phyloP scores from a whole-genome alignment of 2,888 invertebrate genomes.

The Xanthia icteritia region DNA sequence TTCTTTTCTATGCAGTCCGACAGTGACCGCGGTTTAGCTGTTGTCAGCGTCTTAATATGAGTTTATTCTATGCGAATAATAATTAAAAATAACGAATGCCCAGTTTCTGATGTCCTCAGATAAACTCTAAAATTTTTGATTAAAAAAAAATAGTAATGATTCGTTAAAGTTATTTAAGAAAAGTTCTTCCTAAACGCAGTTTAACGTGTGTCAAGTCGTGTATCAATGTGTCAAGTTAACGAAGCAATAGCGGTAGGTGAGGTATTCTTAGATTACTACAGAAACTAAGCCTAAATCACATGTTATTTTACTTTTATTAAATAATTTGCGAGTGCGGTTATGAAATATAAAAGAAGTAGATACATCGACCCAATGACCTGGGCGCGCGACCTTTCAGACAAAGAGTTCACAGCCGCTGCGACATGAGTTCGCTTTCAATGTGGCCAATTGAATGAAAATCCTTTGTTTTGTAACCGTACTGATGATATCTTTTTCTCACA shows the following conservation, averaged over 20 bases:
- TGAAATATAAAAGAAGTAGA: conserved; percentile 47
- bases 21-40: no score
- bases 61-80: neutral
- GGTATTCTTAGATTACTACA: no score
- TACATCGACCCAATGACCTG: conserved; percentile 67
- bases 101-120: neutral
- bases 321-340: conserved; percentile 37
- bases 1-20: no score
- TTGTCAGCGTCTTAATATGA: no score
- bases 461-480: conserved; percentile 74
- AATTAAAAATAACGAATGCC: neutral
- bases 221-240: neutral
- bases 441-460: conserved; percentile 71
- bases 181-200: neutral
- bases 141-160: neutral
- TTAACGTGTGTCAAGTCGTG: no score
- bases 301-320: neutral
- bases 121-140: neutral
- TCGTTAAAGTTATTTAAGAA: neutral
- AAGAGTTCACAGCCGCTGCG: conserved; percentile 67
- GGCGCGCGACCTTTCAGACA: conserved; percentile 66
- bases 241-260: neutral
- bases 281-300: no score
- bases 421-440: conserved; percentile 72
- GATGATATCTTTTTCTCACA: conserved; percentile 62